Evolutionary conservation across 2,113 vertebrate genomes (phyloP).

Genomic region (Butastur rufipennis): DNA sequence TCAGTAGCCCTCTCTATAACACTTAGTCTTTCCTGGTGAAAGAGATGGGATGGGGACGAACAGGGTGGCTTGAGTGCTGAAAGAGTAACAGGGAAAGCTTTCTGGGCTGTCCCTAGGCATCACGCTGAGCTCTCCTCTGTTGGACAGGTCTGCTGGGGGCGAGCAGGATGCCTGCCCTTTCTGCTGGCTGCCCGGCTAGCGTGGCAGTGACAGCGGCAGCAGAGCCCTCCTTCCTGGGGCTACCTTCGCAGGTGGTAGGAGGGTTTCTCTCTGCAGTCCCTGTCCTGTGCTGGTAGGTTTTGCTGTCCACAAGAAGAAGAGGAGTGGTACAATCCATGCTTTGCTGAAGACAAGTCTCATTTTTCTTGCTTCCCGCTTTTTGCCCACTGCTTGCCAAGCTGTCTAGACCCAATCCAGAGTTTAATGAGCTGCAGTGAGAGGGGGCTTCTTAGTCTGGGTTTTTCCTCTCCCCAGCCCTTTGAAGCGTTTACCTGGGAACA

Average conservation of each 20-base stretch:
- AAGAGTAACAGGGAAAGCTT: background rate
- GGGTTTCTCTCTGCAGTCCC: background rate
- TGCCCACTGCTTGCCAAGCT: background rate
- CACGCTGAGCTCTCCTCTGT: background rate
- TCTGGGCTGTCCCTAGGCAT: background rate
- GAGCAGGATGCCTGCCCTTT: background rate
- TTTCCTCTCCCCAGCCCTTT: background rate
- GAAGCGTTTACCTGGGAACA: background rate
- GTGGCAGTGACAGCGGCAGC: background rate
- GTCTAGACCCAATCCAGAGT: background rate
- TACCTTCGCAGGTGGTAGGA: rapidly evolving
- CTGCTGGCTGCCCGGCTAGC: rapidly evolving
- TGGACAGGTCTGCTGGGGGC: background rate
- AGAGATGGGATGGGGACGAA: background rate
- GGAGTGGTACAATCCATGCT: background rate
- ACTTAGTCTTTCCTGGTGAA: background rate
- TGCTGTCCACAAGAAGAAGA: background rate
- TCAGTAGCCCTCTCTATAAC: background rate
- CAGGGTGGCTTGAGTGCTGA: background rate
- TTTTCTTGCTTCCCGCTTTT: background rate
- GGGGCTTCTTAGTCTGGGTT: background rate
- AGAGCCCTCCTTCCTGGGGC: background rate
- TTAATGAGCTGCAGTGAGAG: background rate
- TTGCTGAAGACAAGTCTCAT: background rate
- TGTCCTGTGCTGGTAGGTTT: background rate